Conservation (phyloP, 2,888 invertebrate species). For the Imbricaverruca yamaguchii region DNA sequence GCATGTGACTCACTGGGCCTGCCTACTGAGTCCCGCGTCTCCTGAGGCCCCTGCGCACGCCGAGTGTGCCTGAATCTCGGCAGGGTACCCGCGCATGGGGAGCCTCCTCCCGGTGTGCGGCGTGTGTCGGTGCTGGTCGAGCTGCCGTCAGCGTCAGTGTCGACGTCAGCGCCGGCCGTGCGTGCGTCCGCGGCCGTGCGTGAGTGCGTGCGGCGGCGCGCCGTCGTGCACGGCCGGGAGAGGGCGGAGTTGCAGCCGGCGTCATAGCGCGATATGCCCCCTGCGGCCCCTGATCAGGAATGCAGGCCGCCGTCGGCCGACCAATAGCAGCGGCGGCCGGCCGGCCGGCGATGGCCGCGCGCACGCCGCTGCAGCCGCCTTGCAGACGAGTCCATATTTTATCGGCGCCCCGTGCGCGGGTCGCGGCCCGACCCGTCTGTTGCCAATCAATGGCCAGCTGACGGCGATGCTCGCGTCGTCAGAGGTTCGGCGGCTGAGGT, state of each 20-base stretch:
- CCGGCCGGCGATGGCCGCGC: neutral
- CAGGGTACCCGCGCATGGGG: too few species aligned
- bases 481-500: neutral
- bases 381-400: slow-evolving; percentile 20
- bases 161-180: too few species aligned
- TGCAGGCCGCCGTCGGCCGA: neutral
- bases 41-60: too few species aligned
- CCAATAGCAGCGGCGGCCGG: neutral
- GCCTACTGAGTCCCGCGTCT: too few species aligned
- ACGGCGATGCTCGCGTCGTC: neutral
- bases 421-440: neutral
- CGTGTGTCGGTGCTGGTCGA: too few species aligned
- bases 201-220: neutral
- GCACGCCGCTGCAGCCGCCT: neutral
- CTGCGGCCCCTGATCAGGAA: slow-evolving; percentile 4
- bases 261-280: neutral
- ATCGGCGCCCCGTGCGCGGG: neutral
- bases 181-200: too few species aligned
- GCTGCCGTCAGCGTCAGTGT: too few species aligned
- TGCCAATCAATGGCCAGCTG: neutral
- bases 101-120: too few species aligned
- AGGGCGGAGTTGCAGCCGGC: neutral
- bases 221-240: neutral
- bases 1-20: too few species aligned
- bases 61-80: too few species aligned